Evolutionary conservation across 2,113 vertebrate species (phyloP).

Genomic region (Nothobranchius furzeri): DNA sequence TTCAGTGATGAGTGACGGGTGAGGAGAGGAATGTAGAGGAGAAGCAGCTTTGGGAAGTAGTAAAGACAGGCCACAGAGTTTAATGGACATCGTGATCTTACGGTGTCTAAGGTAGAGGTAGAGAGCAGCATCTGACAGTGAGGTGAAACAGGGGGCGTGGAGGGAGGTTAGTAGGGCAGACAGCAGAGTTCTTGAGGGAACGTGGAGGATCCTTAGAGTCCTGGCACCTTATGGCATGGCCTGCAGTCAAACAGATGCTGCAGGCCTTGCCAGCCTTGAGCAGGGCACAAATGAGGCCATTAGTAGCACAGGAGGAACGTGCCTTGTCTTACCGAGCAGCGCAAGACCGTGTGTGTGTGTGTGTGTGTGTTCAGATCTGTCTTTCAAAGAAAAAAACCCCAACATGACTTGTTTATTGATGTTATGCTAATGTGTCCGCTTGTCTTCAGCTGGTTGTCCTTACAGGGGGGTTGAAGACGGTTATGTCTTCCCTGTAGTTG

Average conservation of each 20-base stretch:
- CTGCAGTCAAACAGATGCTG: conserved; percentile 81
- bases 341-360: conserved; percentile 27
- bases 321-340: conserved; percentile 66
- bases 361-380: conserved; percentile 10
- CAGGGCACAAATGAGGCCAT: conserved; percentile 72
- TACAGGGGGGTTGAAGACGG: conserved; percentile 10
- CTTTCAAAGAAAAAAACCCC: conserved; percentile 41
- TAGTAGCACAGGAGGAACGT: conserved; percentile 68
- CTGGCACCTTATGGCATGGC: conserved; percentile 79
- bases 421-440: conserved; percentile 50
- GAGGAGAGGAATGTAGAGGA: conserved; percentile 4
- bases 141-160: conserved; percentile 82
- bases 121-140: conserved; percentile 29
- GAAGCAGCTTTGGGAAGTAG: conserved; percentile 3
- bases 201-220: conserved; percentile 71
- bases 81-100: conserved; percentile 20
- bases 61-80: conserved; percentile 27
- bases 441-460: conserved; percentile 34
- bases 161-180: conserved; percentile 85
- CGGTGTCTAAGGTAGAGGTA: neutral
- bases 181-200: conserved; percentile 74
- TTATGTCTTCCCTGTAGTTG: neutral
- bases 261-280: conserved; percentile 72
- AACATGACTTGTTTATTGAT: conserved; percentile 53
- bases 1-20: conserved; percentile 1